Evolutionary conservation across 37 sponge, comb jelly and placozoan genomes (phyloP), one percentile per base, ranked within the genome.

Genomic region (Ianthella basta): DNA sequence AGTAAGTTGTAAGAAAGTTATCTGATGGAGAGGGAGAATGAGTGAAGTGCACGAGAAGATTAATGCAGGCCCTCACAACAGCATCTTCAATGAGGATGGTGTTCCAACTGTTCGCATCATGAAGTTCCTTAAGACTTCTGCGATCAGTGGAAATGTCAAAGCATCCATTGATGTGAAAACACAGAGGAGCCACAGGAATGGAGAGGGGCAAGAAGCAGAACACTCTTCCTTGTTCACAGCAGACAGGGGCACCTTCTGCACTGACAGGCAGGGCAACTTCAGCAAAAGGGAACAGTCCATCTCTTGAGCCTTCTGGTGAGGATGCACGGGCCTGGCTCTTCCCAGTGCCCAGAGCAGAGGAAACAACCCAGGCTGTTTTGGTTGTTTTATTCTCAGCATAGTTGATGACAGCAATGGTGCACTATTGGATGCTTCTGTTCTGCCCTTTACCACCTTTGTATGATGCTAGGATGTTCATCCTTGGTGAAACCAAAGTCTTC

Each of bases 131-230:
- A 0, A 91, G 25, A 21, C 69, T 80, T 25, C 81, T 57, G n/a
- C 91, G 67, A 59, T 91, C 91, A 21, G 80, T 87, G 19, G 88
- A 63, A 19, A 91, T 50, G 54, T 85, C 85, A 85, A 91, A 91
- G 72, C 41, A 87, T 0, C 91, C 91, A 81, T 81, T 91, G 10
- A 87, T 37, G 29, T 91, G 88, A 60, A 87, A 91, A 4, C 38
- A 54, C 23, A 91, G 63, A 16, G 38, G 78, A 80, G 63, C 68
- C 54, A 50, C 78, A 14, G 38, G 20, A 18, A 85, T 81, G 34
- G 88, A 84, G 21, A 91, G 82, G 34, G 91, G 91, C 16, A 91
- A 57, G 39, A 91, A 91, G 38, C 88, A 91, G 75, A 91, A 91
- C 21, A 80, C 18, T 4, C 54, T 56, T 35, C 88, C 88, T 4